Base-by-base conservation (phyloP, 2,888 invertebrate species). In the Limnephilus marmoratus region DNA sequence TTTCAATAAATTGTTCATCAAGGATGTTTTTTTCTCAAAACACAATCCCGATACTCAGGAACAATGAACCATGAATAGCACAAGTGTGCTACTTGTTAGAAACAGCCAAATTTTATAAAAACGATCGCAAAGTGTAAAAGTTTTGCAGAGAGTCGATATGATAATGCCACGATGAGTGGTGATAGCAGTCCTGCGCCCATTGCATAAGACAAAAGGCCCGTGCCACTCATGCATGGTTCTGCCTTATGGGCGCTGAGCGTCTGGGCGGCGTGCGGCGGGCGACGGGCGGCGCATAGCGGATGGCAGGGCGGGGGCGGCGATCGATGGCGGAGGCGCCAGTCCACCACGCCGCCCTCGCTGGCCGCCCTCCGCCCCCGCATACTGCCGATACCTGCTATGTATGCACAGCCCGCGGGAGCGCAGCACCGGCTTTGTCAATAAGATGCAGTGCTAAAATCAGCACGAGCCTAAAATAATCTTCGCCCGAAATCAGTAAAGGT, bases 311-410 rank as follows among this genome's bases (percentile, higher is more conserved):
- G 49, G 53, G 85, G 85, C 31, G 88, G 37, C 91, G 91, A 91
- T 91, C 91, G 85, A 91, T 89, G 91, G 82, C 85, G 31, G 81
- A 85, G 91, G 91, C 91, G 91, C 89, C 90, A 88, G 37, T 34
- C 82, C 80, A 41, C 81, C 37, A 31, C 37, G 80, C 88, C 88
- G 53, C 81, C 87, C 87, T 68, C 68, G 24, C 68, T n/a, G 68
- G 37, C 91, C 89, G 68, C 91, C 91, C 80, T 41, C 81, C 83
- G 82, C 13, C 31, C 31, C 31, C 31, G 3, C 82, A 12, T 82
- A 15, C 11, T 41, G 24, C 24, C 34, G 41, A n/a, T 41, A 85
- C 85, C 18, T n/a, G n/a, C n/a, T n/a, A n/a, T n/a, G n/a, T 11
- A 41, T 41, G 37, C 11, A 18, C 37, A n/a, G n/a, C 11, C 37